These are phyloP conservation scores for Acipenser oxyrinchus DNA, from an alignment of 2,797 vertebrate genomes.

Conservation along the genomic window DNA sequence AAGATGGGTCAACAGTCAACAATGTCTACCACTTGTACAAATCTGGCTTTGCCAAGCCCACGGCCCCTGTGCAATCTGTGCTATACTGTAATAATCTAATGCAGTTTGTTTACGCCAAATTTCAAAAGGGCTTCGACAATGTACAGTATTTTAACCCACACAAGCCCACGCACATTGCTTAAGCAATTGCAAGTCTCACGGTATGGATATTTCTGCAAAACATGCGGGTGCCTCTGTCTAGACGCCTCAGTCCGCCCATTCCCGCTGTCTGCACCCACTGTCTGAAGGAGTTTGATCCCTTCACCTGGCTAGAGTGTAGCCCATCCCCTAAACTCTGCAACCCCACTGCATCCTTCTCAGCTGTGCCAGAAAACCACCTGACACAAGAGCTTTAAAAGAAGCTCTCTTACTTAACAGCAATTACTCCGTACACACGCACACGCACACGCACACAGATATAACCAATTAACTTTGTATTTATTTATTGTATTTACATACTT, in stretches of 20 bases:
- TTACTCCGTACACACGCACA: neutral
- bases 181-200: constrained; percentile 24
- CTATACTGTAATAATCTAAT: too few relatives aligned
- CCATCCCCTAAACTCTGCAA: neutral
- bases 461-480: neutral
- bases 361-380: neutral
- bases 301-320: neutral
- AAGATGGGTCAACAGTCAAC: too few relatives aligned
- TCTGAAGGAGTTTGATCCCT: constrained; percentile 18
- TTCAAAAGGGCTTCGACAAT: too few relatives aligned
- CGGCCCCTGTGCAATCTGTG: too few relatives aligned
- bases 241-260: constrained; percentile 39
- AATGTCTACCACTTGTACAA: too few relatives aligned
- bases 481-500: too few relatives aligned
- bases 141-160: constrained; percentile 12
- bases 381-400: neutral
- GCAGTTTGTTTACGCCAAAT: too few relatives aligned
- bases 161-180: constrained; percentile 23
- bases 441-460: neutral
- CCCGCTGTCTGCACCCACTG: constrained; percentile 21
- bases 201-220: constrained; percentile 31
- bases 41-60: too few relatives aligned
- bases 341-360: neutral
- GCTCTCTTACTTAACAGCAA: neutral
- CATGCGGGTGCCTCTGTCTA: constrained; percentile 47